Percentiles rank a stretch among this genome's conserved stretches.
These are phyloP conservation scores for Ctenochaetus hawaiiensis DNA, from an alignment of 2,797 vertebrate species.

Conservation along the genomic window DNA sequence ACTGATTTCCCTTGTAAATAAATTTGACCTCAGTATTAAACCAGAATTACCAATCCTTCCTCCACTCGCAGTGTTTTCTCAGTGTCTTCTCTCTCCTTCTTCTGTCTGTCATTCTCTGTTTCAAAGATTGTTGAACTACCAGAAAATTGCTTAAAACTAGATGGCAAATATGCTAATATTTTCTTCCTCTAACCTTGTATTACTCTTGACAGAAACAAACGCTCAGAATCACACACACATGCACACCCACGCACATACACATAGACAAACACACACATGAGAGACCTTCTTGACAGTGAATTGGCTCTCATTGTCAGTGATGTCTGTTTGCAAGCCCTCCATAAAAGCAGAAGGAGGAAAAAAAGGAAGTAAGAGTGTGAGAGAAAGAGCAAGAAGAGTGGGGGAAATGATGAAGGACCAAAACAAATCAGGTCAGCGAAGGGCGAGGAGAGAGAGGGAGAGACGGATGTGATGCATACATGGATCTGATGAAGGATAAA, in stretches of 20 bases:
- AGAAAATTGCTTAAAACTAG: constrained; percentile 42
- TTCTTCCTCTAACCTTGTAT: constrained; percentile 50
- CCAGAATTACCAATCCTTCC: constrained; percentile 42
- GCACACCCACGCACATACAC: background rate
- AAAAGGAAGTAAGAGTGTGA: constrained; percentile 11
- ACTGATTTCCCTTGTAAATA: constrained; percentile 56
- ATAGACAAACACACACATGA: constrained; percentile 14
- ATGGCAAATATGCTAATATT: constrained; percentile 62
- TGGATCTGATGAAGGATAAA: constrained; percentile 51
- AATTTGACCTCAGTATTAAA: constrained; percentile 62
- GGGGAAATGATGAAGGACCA: constrained; percentile 57
- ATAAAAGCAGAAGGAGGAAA: constrained; percentile 3
- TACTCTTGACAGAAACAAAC: constrained; percentile 61
- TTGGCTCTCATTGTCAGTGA: constrained; percentile 52
- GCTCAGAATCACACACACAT: constrained; percentile 6
- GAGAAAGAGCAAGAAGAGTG: constrained; percentile 27
- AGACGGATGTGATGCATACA: constrained; percentile 43
- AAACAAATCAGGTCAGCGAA: constrained; percentile 55
- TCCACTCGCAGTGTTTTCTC: constrained; percentile 14
- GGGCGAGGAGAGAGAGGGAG: constrained; percentile 25
- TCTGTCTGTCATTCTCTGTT: constrained; percentile 38
- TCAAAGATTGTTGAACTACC: constrained; percentile 45
- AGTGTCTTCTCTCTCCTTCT: constrained; percentile 8
- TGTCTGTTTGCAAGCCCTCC: constrained; percentile 53
- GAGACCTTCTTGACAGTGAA: constrained; percentile 51